Evolutionary conservation across 2,797 vertebrate species (phyloP).

Genomic region (Melanotaenia boesemani): DNA sequence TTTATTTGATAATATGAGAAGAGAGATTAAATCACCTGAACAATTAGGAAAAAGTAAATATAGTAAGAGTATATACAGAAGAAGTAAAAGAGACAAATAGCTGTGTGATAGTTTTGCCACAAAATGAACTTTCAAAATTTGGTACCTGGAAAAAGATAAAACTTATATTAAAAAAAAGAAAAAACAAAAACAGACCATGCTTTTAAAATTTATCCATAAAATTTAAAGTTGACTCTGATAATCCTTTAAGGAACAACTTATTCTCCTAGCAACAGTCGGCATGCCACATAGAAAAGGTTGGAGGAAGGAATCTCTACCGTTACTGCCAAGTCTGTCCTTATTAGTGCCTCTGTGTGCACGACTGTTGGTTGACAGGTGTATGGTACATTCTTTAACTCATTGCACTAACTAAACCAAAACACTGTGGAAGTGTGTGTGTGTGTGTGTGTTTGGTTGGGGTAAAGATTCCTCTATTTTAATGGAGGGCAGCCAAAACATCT

Average conservation of each 20-base stretch:
- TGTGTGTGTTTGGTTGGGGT: neutral
- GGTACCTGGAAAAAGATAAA: neutral
- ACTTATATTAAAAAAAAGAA: too few species aligned
- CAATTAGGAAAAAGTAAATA: neutral
- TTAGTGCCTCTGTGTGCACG: constrained; percentile 34
- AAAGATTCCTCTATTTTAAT: constrained; percentile 10
- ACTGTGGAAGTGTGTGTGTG: constrained; percentile 1
- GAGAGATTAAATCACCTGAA: constrained; percentile 14
- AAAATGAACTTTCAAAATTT: neutral
- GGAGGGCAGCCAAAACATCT: constrained; percentile 43
- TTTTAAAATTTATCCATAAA: neutral
- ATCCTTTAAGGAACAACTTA: neutral
- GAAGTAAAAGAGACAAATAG: neutral
- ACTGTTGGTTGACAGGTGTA: constrained; percentile 51
- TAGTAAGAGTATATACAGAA: constrained; percentile 12
- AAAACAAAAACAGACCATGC: neutral
- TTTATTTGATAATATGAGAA: constrained; percentile 7
- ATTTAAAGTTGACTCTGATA: neutral
- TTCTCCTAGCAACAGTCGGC: neutral
- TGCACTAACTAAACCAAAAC: constrained; percentile 26
- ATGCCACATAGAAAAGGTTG: constrained; percentile 2
- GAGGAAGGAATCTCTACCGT: constrained; percentile 44
- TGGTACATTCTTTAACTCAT: constrained; percentile 62
- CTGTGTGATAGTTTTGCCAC: neutral
- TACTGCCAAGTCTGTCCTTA: constrained; percentile 42